Base-by-base conservation (phyloP, 2,888 invertebrate species). In the Sialis fuliginosa region DNA sequence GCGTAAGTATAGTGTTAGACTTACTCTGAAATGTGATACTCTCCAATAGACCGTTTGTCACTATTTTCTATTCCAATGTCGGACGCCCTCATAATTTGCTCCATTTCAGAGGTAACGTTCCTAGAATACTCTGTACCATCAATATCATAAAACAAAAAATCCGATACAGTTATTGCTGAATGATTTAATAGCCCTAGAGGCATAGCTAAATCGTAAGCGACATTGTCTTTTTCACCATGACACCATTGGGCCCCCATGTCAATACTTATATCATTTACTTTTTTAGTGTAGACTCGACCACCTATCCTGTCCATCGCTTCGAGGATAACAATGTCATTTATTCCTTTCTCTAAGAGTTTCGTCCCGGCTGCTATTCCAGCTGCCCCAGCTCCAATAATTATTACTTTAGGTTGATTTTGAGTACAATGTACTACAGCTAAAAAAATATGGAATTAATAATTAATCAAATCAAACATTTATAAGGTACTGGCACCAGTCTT, bases 161-260 rank as follows among this genome's bases (percentile, higher is more conserved):
- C 22, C 2, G 22, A 2, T 22, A 4, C 22, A 22, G 22, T 22
- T 22, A 58, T 22, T 22, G 22, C 2, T 22, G 47, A 41, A 50
- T 50, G 35, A 46, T 48, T 1, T 55, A 58, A 6, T 58, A 56
- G 30, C 53, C 13, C 63, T 3, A 69, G 54, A 9, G 72, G 64
- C 51, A 69, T 64, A 0, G 74, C 75, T 43, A 75, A 57, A 39
- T 75, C 66, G 54, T 68, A 78, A 0, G 79, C 72, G 30, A 71
- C 55, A 61, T 81, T 65, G 40, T 56, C 56, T 44, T 59, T 77
- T 58, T 82, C 78, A 1, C 85, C 84, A 53, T 84, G 81, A 48
- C 81, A 72, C 85, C 85, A 87, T 53, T 86, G 83, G 42, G 82
- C 86, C 1, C 86, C 86, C 44, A 84, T 57, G 58, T 87, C 86